Conservation (phyloP, 2,888 invertebrate genomes). For the Acrocyrtus sp. region DNA sequence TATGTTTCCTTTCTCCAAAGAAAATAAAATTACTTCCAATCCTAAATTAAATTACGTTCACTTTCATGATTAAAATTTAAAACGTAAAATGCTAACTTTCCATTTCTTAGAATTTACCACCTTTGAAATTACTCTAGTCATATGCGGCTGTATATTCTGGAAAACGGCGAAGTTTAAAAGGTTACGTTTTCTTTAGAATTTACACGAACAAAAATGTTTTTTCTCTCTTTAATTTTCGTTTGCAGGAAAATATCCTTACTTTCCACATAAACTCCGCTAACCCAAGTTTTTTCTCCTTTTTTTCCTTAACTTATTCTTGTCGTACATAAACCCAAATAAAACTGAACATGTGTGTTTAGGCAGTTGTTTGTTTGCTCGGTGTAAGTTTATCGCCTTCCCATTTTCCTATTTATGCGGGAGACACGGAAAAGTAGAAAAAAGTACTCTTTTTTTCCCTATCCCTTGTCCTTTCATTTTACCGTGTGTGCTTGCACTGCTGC, state of each 20-base stretch:
- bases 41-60: no score
- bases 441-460: no score
- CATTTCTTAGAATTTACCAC: no score
- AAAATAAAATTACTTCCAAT: no score
- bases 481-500: conserved; percentile 1
- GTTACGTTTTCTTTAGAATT: background rate
- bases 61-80: no score
- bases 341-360: conserved; percentile 19
- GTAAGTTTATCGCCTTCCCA: background rate
- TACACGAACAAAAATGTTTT: background rate
- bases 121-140: no score
- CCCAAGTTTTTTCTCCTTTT: background rate
- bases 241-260: background rate
- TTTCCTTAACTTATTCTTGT: background rate
- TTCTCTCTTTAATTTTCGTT: background rate
- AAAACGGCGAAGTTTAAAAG: background rate
- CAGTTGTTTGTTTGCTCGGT: conserved; percentile 1
- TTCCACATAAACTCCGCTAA: background rate
- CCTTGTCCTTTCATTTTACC: conserved; percentile 25
- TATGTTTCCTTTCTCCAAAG: no score
- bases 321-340: conserved; percentile 25
- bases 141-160: no score
- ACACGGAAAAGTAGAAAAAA: conserved; percentile 13
- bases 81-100: no score
- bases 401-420: background rate